These are phyloP conservation scores for Drosophila imparisetae DNA, from an alignment of 2,888 invertebrate genomes.

Conservation along the genomic window DNA sequence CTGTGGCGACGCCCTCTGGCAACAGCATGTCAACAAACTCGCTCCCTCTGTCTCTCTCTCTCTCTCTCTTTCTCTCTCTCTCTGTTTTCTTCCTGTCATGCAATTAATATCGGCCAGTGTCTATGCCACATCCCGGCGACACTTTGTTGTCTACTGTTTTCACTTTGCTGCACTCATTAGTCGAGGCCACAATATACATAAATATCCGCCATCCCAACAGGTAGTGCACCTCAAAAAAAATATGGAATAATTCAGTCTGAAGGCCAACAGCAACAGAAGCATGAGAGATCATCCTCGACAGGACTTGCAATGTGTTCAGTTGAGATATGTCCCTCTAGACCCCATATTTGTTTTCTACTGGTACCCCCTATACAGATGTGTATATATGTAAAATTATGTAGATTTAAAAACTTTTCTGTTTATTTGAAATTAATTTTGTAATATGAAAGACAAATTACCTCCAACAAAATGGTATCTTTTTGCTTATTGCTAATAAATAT, in stretches of 20 bases:
- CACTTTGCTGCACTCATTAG: constrained; percentile 55
- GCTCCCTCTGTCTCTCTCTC: not conserved
- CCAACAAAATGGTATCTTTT: not conserved
- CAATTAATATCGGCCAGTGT: constrained; percentile 64
- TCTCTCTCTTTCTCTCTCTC: not conserved
- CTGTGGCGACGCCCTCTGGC: constrained; percentile 24
- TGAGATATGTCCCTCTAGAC: not conserved
- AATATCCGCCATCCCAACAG: constrained; percentile 22
- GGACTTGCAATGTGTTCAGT: not conserved
- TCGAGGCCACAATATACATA: constrained; percentile 46
- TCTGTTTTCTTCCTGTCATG: constrained; percentile 10
- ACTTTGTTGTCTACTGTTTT: constrained; percentile 18
- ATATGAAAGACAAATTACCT: not conserved
- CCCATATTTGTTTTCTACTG: not conserved
- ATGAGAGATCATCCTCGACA: not conserved
- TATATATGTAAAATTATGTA: not conserved
- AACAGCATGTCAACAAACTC: constrained; percentile 58
- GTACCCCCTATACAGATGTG: not conserved
- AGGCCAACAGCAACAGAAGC: not conserved
- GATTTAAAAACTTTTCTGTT: not conserved
- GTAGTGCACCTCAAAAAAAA: not conserved
- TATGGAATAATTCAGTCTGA: not conserved
- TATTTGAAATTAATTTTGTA: not conserved
- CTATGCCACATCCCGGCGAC: constrained; percentile 22
- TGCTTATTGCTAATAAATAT: not conserved